Evolutionary conservation across 2,113 vertebrate genomes (phyloP).

Genomic region (Marmota flaviventris): DNA sequence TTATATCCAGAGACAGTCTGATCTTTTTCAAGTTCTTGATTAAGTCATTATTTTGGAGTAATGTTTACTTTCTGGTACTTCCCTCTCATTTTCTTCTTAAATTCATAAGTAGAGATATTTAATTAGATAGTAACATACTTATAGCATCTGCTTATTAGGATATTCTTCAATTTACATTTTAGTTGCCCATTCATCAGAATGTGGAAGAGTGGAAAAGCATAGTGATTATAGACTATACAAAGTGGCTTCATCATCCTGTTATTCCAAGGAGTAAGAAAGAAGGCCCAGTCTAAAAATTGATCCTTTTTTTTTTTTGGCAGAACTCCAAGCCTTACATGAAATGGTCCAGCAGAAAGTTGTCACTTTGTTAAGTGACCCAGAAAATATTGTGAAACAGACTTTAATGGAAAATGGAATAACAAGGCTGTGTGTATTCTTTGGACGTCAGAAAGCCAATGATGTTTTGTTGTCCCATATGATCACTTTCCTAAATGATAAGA

Average conservation of each 20-base stretch:
- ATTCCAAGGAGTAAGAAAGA: background rate
- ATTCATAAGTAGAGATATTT: background rate
- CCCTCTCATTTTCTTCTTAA: background rate
- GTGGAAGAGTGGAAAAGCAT: background rate
- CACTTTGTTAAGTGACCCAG: conserved; percentile 97
- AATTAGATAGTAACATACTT: background rate
- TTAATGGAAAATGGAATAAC: conserved; percentile 99
- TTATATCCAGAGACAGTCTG: background rate
- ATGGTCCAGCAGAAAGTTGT: conserved; percentile 99
- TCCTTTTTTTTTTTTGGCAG: conserved; percentile 83
- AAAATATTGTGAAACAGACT: conserved; percentile 99
- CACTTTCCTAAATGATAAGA: conserved; percentile 99
- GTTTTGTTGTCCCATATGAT: conserved; percentile 99
- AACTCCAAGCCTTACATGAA: conserved; percentile 98
- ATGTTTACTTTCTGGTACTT: background rate
- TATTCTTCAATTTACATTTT: conserved; percentile 29
- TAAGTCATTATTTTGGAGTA: background rate
- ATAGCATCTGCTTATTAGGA: background rate
- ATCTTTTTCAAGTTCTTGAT: background rate
- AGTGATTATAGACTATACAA: background rate
- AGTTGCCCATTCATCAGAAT: background rate
- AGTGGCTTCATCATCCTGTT: background rate
- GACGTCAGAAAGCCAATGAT: conserved; percentile 98
- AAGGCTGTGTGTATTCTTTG: conserved; percentile 98
- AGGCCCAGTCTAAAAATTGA: background rate